Evolutionary conservation across 2,888 invertebrate species (phyloP), one percentile per base, ranked within the genome.

Genomic region (Acanthosepion pharaonis): DNA sequence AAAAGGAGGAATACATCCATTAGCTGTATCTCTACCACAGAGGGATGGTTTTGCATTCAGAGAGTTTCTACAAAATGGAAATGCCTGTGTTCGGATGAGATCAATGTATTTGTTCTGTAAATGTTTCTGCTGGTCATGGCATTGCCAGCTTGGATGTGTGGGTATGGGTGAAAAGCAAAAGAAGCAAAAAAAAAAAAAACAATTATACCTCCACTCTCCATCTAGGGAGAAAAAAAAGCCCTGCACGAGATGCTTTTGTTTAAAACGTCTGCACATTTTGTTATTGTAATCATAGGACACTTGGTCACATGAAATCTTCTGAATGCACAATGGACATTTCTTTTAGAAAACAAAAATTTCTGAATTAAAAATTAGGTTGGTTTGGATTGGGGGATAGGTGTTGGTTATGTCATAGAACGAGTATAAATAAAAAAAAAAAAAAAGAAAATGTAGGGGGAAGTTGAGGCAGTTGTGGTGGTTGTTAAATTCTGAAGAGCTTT

Each of bases 1-100:
- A 78, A n/a, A 78, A 78, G 78, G 11, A 78, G 78, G 20, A 78
- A 78, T 33, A n/a, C 78, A 78, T n/a, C 78, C 78, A 78, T 78
- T 78, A 78, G 78, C 78, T 15, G n/a, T 78, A 78, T 78, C 78
- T 78, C 78, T 78, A n/a, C 78, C 78, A 78, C 78, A 11, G 78
- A 78, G 78, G 78, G 33, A 78, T 78, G n/a, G 78, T 78, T 78
- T 78, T n/a, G 15, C n/a, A 78, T 78, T 78, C 78, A 78, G n/a
- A 78, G 78, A 78, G 78, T 78, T n/a, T n/a, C n/a, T n/a, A n/a
- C 78, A 78, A 33, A 78, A 78, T 78, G 78, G 78, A 78, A 78
- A 78, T 78, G n/a, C 78, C 78, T 33, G 18, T n/a, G 78, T 78
- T 78, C 9, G n/a, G 15, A 78, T 33, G 78, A 78, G 78, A 78